Conservation (phyloP, 1,140 invertebrate genomes). For the Planococcus citri region DNA sequence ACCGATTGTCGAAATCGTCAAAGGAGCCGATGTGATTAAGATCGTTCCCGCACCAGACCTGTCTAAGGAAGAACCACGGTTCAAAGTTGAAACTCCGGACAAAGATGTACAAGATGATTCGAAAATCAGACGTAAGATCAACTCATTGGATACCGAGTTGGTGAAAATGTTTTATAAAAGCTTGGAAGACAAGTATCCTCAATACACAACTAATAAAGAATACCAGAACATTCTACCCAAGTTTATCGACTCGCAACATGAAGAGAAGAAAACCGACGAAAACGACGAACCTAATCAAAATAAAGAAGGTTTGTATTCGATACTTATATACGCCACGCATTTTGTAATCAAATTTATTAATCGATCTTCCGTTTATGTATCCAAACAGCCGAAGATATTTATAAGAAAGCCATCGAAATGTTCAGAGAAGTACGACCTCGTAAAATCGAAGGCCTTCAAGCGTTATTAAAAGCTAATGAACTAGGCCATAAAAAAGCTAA, state of each 20-base stretch:
- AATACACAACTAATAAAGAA: neutral
- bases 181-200: neutral
- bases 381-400: neutral
- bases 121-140: neutral
- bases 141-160: neutral
- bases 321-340: neutral
- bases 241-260: neutral
- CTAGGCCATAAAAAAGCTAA: slow-evolving; percentile 65
- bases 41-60: neutral
- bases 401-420: neutral
- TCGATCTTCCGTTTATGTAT: neutral
- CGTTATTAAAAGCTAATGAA: slow-evolving; percentile 47
- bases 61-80: neutral
- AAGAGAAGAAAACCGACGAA: neutral
- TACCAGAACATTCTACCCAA: neutral
- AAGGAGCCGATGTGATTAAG: neutral
- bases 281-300: neutral
- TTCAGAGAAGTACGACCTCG: neutral
- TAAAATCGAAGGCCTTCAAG: neutral
- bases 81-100: neutral
- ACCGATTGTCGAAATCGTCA: neutral
- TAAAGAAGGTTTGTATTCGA: neutral
- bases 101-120: neutral
- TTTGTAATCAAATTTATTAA: too few relatives aligned
- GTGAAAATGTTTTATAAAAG: neutral